phyloP scores from a whole-genome alignment of 2,888 invertebrate genomes.

The Cyrtodaria siliqua region DNA sequence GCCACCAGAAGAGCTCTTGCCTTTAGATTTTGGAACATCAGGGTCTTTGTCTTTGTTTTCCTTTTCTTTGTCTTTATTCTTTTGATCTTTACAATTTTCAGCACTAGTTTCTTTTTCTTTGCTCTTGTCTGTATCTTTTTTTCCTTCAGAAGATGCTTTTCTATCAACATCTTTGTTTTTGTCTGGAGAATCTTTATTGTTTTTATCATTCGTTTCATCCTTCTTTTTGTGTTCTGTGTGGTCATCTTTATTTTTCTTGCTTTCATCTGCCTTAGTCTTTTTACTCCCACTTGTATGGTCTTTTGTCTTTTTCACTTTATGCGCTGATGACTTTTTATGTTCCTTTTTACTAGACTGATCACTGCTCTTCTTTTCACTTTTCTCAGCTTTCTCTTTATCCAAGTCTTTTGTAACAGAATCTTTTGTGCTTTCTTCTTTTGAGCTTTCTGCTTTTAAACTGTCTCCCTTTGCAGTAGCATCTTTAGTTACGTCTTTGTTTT shows the following conservation, averaged over 20 bases:
- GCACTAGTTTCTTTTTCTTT: slow-evolving; percentile 27
- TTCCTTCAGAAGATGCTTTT: slow-evolving; percentile 60
- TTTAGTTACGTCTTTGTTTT: slow-evolving; percentile 52
- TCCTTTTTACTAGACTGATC: slow-evolving; percentile 54
- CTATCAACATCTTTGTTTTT: slow-evolving; percentile 56
- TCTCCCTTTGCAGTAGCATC: slow-evolving; percentile 38
- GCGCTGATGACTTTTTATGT: slow-evolving; percentile 56
- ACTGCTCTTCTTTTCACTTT: slow-evolving; percentile 27
- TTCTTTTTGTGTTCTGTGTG: slow-evolving; percentile 62
- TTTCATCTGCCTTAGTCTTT: slow-evolving; percentile 71
- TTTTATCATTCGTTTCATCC: slow-evolving; percentile 63
- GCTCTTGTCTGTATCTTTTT: slow-evolving; percentile 47
- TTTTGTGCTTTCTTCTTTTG: slow-evolving; percentile 27
- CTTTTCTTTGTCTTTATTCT: slow-evolving; percentile 60
- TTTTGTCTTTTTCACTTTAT: slow-evolving; percentile 55
- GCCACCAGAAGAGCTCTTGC: slow-evolving; percentile 23
- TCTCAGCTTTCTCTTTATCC: slow-evolving; percentile 20
- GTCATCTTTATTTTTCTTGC: slow-evolving; percentile 56
- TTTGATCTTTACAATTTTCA: slow-evolving; percentile 63
- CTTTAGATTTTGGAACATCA: slow-evolving; percentile 58
- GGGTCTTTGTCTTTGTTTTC: slow-evolving; percentile 64
- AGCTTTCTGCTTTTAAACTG: slow-evolving; percentile 23
- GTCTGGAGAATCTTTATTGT: slow-evolving; percentile 63
- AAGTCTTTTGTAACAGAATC: not conserved
- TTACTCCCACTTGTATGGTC: slow-evolving; percentile 72